phyloP scores from a whole-genome alignment of 2,797 vertebrate species.

The Gambelia wislizenii region DNA sequence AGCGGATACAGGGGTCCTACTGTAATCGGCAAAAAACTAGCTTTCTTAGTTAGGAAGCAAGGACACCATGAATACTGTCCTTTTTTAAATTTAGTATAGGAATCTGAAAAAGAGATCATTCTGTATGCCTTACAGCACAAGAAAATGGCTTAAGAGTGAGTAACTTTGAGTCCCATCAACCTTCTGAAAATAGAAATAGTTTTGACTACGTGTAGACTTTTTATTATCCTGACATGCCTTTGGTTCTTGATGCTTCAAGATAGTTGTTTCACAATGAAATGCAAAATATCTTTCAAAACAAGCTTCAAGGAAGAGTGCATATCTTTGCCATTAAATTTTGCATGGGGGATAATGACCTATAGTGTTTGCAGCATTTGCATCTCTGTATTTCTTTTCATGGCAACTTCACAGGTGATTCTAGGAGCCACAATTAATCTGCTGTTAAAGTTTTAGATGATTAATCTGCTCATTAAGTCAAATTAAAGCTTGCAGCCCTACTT shows the following conservation, averaged over 20 bases:
- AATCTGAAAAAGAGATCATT: neutral
- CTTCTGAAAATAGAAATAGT: neutral
- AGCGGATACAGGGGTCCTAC: too few relatives aligned
- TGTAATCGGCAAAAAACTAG: neutral
- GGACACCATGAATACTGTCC: neutral
- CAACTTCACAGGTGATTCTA: neutral
- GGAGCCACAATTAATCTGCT: slow-evolving; percentile 3
- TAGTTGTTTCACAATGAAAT: neutral
- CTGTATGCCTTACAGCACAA: neutral
- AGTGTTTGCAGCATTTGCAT: neutral
- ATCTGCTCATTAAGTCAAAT: slow-evolving; percentile 16
- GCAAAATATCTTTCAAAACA: neutral
- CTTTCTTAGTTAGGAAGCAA: neutral
- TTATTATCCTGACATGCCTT: neutral
- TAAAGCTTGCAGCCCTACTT: slow-evolving; percentile 7
- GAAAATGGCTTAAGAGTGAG: neutral
- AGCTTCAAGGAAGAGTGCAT: neutral
- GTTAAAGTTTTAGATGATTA: slow-evolving; percentile 5
- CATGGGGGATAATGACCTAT: neutral
- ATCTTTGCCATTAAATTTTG: neutral
- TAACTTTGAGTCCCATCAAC: neutral
- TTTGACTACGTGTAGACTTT: neutral
- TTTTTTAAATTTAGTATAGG: neutral
- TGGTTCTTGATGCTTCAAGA: neutral
- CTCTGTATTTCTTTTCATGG: neutral